Evolutionary conservation across 1,140 invertebrate genomes (phyloP).

Genomic region (Homarus americanus): DNA sequence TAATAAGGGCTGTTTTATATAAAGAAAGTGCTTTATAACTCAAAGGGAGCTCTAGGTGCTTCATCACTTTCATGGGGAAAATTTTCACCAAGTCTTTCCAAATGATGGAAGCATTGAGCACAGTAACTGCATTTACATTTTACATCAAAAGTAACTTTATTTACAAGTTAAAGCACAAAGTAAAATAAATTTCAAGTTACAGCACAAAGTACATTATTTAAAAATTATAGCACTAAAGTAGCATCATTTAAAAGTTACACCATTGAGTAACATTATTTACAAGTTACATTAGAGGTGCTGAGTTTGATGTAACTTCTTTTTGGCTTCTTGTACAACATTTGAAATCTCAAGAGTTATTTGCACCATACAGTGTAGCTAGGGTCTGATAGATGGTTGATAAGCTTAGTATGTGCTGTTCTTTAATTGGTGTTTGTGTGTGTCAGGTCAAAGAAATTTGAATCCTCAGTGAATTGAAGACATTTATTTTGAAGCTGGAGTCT

Average conservation of each 20-base stretch:
- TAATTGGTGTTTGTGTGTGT: constrained; percentile 8
- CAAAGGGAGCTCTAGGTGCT: too few relatives aligned
- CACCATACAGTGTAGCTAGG: neutral
- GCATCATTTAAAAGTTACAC: too few relatives aligned
- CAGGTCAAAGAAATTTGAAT: neutral
- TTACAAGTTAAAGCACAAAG: too few relatives aligned
- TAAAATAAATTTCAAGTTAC: too few relatives aligned
- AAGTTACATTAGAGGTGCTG: neutral
- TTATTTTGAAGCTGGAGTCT: neutral
- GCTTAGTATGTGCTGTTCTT: constrained; percentile 3
- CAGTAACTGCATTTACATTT: too few relatives aligned
- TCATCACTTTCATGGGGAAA: neutral
- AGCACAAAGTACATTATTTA: too few relatives aligned
- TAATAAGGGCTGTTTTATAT: too few relatives aligned
- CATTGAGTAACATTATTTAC: neutral
- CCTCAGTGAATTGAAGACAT: neutral
- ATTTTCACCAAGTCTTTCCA: neutral
- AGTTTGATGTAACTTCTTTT: neutral
- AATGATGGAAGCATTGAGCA: too few relatives aligned
- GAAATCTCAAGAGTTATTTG: constrained; percentile 16
- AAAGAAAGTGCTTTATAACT: too few relatives aligned
- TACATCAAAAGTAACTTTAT: too few relatives aligned
- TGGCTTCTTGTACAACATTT: constrained; percentile 13
- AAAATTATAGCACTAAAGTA: too few relatives aligned
- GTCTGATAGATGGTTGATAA: constrained; percentile 26